phyloP scores from a whole-genome alignment of 92 coral and sea anemone species.

The Metridium senile region DNA sequence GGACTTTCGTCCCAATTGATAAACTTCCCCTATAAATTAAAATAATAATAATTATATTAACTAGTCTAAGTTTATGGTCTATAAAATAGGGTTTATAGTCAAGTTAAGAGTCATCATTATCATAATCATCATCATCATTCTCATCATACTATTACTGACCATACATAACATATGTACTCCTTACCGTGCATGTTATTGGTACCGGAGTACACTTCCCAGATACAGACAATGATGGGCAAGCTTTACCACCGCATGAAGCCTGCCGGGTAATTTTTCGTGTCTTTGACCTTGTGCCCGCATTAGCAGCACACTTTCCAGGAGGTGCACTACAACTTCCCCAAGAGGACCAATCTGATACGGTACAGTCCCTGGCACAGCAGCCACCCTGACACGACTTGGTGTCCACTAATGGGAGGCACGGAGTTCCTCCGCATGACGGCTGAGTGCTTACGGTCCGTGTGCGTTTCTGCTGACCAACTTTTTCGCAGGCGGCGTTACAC shows the following conservation, averaged over 20 bases:
- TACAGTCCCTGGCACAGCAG: constrained; percentile 75
- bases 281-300: constrained; percentile 57
- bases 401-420: constrained; percentile 63
- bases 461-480: constrained; percentile 49
- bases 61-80: too few species aligned
- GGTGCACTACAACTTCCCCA: constrained; percentile 75
- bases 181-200: constrained; percentile 80
- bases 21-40: too few species aligned
- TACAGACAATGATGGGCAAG: constrained; percentile 32
- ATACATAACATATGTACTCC: neutral
- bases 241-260: constrained; percentile 67
- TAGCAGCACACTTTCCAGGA: constrained; percentile 47
- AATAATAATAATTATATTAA: too few species aligned
- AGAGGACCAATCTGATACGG: constrained; percentile 59
- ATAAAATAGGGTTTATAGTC: too few species aligned
- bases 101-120: too few species aligned
- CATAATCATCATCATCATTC: too few species aligned
- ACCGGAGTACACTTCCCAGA: constrained; percentile 68
- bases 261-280: constrained; percentile 43
- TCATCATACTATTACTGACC: too few species aligned
- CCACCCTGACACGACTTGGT: constrained; percentile 69
- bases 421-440: constrained; percentile 58
- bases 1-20: too few species aligned
- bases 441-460: constrained; percentile 55
- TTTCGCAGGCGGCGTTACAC: constrained; percentile 74